Evolutionary conservation across 92 coral and sea anemone species (phyloP).

Genomic region (Heteractis magnifica): DNA sequence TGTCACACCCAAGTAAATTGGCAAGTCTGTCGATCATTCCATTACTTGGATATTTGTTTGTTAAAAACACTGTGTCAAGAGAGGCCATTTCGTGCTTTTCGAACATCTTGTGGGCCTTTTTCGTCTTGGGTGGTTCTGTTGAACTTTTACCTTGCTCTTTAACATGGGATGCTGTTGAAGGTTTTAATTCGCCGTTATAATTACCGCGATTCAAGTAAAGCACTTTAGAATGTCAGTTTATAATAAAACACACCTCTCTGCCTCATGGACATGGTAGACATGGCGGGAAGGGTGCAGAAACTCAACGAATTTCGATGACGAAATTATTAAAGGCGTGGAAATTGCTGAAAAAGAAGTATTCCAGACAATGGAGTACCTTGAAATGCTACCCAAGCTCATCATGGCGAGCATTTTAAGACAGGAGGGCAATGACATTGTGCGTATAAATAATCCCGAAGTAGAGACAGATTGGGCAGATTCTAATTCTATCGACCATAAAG

Average conservation of each 20-base stretch:
- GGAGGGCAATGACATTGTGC: slow-evolving; percentile 16
- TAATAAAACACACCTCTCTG: slow-evolving; percentile 2
- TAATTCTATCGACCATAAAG: too few relatives aligned
- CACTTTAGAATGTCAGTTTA: not conserved
- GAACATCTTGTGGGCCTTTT: slow-evolving; percentile 17
- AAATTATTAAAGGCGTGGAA: slow-evolving; percentile 27
- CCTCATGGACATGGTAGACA: slow-evolving; percentile 27
- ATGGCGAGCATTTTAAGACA: slow-evolving; percentile 24
- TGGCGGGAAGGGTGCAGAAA: slow-evolving; percentile 29
- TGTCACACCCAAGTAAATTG: slow-evolving; percentile 16
- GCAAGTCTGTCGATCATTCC: slow-evolving; percentile 22
- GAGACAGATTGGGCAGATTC: too few relatives aligned
- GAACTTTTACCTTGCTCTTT: not conserved
- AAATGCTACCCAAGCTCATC: slow-evolving; percentile 22
- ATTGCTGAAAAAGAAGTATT: slow-evolving; percentile 29
- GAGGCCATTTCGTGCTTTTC: slow-evolving; percentile 26
- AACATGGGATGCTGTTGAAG: not conserved
- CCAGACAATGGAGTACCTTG: slow-evolving; percentile 30
- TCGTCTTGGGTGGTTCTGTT: not conserved
- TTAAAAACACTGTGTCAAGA: slow-evolving; percentile 30
- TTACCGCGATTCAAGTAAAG: not conserved
- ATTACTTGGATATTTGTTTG: slow-evolving; percentile 25
- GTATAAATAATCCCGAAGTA: slow-evolving; percentile 17
- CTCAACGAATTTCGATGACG: slow-evolving; percentile 27
- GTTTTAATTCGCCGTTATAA: not conserved